Evolutionary conservation across 2,797 vertebrate genomes (phyloP).

Genomic region (Sylvilagus floridanus): DNA sequence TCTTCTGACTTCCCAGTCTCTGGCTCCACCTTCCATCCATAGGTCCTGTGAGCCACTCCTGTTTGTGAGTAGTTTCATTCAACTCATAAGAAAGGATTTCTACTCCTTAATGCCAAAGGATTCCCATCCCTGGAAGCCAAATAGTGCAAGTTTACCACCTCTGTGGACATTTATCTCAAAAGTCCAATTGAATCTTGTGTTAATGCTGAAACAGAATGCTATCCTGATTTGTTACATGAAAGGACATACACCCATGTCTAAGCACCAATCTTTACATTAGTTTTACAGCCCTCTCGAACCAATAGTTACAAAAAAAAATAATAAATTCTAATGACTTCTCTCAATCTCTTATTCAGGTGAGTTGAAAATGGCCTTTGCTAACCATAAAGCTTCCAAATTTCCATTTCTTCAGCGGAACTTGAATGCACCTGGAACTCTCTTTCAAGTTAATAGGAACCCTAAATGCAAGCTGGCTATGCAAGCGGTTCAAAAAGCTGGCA

Average conservation of each 20-base stretch:
- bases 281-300: not conserved
- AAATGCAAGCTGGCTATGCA: conserved; percentile 61
- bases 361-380: conserved; percentile 67
- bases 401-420: conserved; percentile 74
- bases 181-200: not conserved
- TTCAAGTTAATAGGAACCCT: conserved; percentile 77
- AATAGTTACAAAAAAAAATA: conserved; percentile 21
- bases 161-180: not conserved
- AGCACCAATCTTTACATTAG: not conserved
- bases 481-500: conserved; percentile 15
- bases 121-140: not conserved
- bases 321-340: conserved; percentile 46
- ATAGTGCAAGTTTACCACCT: not conserved
- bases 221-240: not conserved
- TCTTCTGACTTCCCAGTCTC: not conserved
- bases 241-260: not conserved
- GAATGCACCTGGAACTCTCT: conserved; percentile 78
- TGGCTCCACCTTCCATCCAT: not conserved
- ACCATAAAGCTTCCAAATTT: conserved; percentile 76
- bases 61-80: not conserved
- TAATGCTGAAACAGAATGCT: not conserved
- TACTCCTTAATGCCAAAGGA: not conserved
- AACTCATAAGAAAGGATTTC: not conserved
- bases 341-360: not conserved
- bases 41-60: not conserved